Conservation (phyloP, 2,797 vertebrate species). For the Tenualosa ilisha region DNA sequence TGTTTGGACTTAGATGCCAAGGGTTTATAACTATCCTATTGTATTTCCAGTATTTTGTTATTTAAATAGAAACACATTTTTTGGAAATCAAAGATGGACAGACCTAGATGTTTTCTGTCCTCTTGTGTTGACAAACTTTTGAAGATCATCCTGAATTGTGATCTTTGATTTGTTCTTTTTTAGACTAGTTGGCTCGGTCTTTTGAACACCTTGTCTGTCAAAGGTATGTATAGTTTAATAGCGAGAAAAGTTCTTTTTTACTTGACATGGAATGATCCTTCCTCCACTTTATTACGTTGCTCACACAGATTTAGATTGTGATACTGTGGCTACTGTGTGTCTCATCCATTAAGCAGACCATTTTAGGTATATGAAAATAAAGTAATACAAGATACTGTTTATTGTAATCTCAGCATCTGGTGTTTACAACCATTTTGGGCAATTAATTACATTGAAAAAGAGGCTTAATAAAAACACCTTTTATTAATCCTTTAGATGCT, state of each 20-base stretch:
- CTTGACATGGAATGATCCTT: conserved; percentile 14
- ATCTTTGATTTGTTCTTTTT: neutral
- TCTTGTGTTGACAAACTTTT: neutral
- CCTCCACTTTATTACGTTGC: neutral
- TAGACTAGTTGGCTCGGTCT: neutral
- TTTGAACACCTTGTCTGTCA: neutral
- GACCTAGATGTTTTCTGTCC: neutral
- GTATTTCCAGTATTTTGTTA: neutral
- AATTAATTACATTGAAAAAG: neutral
- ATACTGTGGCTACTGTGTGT: conserved; percentile 20
- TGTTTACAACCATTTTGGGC: neutral
- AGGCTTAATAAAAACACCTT: neutral
- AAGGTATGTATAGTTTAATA: neutral
- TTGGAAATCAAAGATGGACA: neutral
- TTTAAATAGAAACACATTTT: neutral
- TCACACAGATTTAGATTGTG: neutral
- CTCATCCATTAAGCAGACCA: neutral
- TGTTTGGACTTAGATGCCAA: neutral
- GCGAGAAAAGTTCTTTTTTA: neutral
- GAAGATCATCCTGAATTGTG: neutral
- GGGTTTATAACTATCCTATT: neutral
- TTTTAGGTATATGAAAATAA: neutral
- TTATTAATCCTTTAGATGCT: too few species aligned
- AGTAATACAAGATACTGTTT: neutral
- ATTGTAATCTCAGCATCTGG: neutral